phyloP scores from a whole-genome alignment of 2,797 vertebrate genomes.

The Coregonus suidteri region DNA sequence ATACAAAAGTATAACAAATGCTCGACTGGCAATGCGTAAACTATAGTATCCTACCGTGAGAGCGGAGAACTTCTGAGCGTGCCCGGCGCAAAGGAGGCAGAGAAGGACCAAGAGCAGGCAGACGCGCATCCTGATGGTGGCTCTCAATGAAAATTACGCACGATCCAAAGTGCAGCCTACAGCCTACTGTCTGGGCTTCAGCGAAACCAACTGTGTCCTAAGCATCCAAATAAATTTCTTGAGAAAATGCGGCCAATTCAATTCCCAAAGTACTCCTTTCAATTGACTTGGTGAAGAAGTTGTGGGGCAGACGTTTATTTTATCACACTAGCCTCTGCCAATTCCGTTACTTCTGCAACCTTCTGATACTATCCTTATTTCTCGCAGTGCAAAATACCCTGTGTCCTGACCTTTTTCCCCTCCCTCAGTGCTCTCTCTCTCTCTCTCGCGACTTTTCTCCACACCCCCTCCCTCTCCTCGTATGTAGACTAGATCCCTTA shows the following conservation, averaged over 20 bases:
- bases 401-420: constrained; percentile 71
- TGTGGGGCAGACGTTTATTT: constrained; percentile 16
- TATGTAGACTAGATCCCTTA: constrained; percentile 70
- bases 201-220: constrained; percentile 9
- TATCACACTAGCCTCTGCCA: constrained; percentile 55
- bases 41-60: constrained; percentile 75
- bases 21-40: not conserved
- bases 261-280: not conserved
- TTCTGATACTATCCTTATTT: constrained; percentile 59
- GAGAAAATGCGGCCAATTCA: not conserved
- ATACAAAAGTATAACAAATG: not conserved
- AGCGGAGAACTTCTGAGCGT: constrained; percentile 83
- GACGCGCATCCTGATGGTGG: constrained; percentile 78
- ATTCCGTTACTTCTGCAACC: constrained; percentile 56
- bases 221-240: not conserved
- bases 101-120: constrained; percentile 70
- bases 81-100: constrained; percentile 72
- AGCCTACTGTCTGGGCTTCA: constrained; percentile 22
- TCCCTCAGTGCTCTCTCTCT: constrained; percentile 58
- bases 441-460: constrained; percentile 64
- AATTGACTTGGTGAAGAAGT: not conserved
- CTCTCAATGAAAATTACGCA: constrained; percentile 64
- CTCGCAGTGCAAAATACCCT: constrained; percentile 63
- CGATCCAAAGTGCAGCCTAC: constrained; percentile 51
- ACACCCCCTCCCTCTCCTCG: constrained; percentile 68